These are phyloP conservation scores for Argyrosomus regius DNA, from an alignment of 2,797 vertebrate genomes.

Conservation along the genomic window DNA sequence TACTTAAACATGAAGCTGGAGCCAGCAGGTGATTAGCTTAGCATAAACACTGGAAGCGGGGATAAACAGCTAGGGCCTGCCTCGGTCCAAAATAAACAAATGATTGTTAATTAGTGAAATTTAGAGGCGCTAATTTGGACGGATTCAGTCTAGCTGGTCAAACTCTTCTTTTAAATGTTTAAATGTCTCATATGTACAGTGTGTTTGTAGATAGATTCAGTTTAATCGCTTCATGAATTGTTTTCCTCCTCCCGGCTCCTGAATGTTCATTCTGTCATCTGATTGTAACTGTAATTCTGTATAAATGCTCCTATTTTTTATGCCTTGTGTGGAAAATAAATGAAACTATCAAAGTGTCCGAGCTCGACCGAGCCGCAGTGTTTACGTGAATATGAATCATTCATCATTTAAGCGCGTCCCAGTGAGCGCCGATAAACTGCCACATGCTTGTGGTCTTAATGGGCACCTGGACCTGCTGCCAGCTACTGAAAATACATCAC, in stretches of 20 bases:
- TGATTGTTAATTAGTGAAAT: neutral
- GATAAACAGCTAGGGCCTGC: neutral
- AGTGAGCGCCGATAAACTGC: neutral
- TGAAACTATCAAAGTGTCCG: conserved; percentile 17
- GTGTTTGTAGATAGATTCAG: neutral
- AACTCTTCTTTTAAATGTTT: too few species aligned
- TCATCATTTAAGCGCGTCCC: neutral
- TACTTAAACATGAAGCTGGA: neutral
- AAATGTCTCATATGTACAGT: neutral
- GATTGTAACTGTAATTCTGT: neutral
- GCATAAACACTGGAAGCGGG: neutral
- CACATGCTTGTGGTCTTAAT: neutral
- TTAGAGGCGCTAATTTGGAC: neutral
- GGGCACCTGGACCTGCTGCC: conserved; percentile 1
- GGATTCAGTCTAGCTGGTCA: too few species aligned
- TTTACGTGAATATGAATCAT: neutral
- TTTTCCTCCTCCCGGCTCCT: neutral
- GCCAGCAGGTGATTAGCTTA: neutral
- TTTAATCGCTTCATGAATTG: neutral
- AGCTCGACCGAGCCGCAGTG: neutral
- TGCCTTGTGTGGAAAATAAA: conserved; percentile 21
- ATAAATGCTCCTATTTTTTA: neutral
- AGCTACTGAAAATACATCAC: neutral
- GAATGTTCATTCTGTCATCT: neutral
- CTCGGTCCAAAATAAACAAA: neutral